These are phyloP conservation scores for Drosophila austrosaltans DNA, from an alignment of 2,888 invertebrate species.

Conservation along the genomic window DNA sequence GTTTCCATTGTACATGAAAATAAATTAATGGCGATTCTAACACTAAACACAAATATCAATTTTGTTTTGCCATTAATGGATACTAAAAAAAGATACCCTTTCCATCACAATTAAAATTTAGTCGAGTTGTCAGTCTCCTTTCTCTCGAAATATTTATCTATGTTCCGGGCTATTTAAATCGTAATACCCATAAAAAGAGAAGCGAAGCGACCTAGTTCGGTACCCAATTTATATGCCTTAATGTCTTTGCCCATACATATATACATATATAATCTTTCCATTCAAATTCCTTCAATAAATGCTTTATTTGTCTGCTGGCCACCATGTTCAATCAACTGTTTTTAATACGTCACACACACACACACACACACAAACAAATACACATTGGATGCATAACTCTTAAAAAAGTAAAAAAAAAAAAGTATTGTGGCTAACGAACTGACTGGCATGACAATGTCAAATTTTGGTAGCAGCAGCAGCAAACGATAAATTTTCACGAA, in stretches of 20 bases:
- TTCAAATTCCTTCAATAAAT: conserved; percentile 7
- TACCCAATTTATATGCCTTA: background rate
- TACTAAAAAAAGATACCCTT: background rate
- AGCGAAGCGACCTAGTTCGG: background rate
- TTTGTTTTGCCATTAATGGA: too few species aligned
- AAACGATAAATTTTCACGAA: conserved; percentile 75
- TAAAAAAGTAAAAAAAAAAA: background rate
- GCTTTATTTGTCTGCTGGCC: conserved; percentile 8
- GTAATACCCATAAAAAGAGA: background rate
- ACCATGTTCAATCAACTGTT: conserved; percentile 41
- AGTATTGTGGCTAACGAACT: conserved; percentile 68
- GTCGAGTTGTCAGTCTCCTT: background rate
- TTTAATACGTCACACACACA: conserved; percentile 37
- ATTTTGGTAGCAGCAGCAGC: conserved; percentile 55
- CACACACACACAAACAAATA: conserved; percentile 17
- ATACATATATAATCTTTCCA: background rate
- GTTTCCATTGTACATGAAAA: too few species aligned
- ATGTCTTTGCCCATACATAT: background rate
- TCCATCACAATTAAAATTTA: background rate
- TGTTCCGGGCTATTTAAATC: background rate
- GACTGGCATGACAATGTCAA: conserved; percentile 79
- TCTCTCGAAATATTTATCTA: background rate
- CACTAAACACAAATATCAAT: too few species aligned
- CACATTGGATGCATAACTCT: background rate
- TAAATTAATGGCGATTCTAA: too few species aligned